Base-by-base conservation (phyloP, 2,797 vertebrate species). In the Ctenopoma multispine region DNA sequence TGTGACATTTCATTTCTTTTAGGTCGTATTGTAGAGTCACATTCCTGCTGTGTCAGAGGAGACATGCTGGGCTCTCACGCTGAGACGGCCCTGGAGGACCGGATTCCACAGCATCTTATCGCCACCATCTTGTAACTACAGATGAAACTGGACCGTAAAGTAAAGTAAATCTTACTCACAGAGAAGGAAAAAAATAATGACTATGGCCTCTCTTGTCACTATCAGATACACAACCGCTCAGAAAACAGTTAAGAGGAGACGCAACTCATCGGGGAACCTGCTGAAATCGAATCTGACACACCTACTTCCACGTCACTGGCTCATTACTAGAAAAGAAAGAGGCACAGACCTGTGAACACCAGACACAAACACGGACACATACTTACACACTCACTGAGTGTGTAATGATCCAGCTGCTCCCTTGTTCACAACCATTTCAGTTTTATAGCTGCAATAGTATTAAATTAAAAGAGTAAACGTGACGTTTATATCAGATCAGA, bases 1-100 rank as follows among this genome's bases (percentile, higher is more conserved):
- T 3, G 44, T 73, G 74, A 83, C 85, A 79, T 81, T 87, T 87
- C 20, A 63, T 81, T 73, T 73, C 69, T 87, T 68, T 63, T 12
- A 80, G 73, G 82, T 85, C 82, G 61, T 65, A 53, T 9, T 36
- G 47, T 47, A 69, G 50, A 85, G 72, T 50, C 75, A 63, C 82
- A 90, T 90, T 90, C 85, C 82, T 83, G 72, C 80, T 21, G 49
- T 3, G 73, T 85, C 63, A 29, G 57, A 57, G 69, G 44, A 70
- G 51, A 31, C 83, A 11, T 3, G 66, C 81, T 66, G 84, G 64
- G 77, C 55, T 62, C 65, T 48, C 75, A 48, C 0, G 57, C 75
- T 31, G 50, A 34, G 80, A 58, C 6, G 1, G 34, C 34, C 54
- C 51, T 11, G 38, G 77, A 12, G 43, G 48, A 79, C 80, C 31